phyloP scores from a whole-genome alignment of 1,140 invertebrate genomes.

The Drosophila lacertosa region DNA sequence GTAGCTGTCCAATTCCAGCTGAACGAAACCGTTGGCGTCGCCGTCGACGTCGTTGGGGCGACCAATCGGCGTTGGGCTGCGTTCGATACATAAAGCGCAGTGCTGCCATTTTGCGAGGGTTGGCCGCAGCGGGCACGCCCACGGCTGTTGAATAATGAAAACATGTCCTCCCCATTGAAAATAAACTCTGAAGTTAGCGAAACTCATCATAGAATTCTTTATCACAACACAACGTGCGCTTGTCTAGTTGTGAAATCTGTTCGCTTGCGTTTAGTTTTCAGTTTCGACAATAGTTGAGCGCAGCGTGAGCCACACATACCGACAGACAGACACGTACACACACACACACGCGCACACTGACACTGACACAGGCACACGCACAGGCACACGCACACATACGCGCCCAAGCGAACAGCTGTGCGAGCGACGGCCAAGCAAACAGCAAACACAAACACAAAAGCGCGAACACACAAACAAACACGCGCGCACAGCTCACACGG shows the following conservation, averaged over 20 bases:
- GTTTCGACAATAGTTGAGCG: slow-evolving; percentile 67
- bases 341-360: slow-evolving; percentile 13
- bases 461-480: slow-evolving; percentile 2
- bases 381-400: slow-evolving; percentile 12
- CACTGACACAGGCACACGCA: slow-evolving; percentile 5
- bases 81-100: slow-evolving; percentile 54
- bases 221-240: slow-evolving; percentile 82
- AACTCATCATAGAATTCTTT: slow-evolving; percentile 84
- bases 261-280: slow-evolving; percentile 78
- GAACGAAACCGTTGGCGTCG: slow-evolving; percentile 64
- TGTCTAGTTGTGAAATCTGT: slow-evolving; percentile 84
- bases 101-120: slow-evolving; percentile 72
- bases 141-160: slow-evolving; percentile 81
- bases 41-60: slow-evolving; percentile 19
- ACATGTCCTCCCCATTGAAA: slow-evolving; percentile 83
- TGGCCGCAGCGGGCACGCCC: slow-evolving; percentile 60
- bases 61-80: slow-evolving; percentile 48
- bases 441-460: slow-evolving; percentile 1
- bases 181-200: slow-evolving; percentile 84
- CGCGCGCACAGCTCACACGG: slow-evolving; percentile 2
- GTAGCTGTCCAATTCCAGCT: slow-evolving; percentile 71
- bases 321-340: slow-evolving; percentile 15
- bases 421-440: slow-evolving; percentile 9
- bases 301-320: slow-evolving; percentile 27
- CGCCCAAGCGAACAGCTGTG: slow-evolving; percentile 16